Evolutionary conservation across 23 tunicate species (phyloP), one percentile per base, ranked within the genome.

Genomic region (Diplosoma virens): DNA sequence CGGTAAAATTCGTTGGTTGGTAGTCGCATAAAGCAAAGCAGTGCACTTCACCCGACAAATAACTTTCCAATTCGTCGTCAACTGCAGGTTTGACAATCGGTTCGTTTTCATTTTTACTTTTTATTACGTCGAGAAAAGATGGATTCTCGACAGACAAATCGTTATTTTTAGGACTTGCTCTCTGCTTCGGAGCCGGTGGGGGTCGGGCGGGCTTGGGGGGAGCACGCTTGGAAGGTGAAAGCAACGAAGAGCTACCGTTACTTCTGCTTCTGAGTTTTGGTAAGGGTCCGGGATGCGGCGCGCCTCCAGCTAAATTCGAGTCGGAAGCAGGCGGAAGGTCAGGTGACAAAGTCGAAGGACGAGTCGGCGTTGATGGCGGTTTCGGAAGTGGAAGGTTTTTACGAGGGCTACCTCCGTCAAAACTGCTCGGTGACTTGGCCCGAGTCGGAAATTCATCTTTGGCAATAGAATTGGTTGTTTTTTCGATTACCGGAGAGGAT

Each of bases 11-110:
- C 0, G 59, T 29, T 1, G 82, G 89, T 16, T 36, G 35, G 59
- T 76, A 77, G 67, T 68, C 71, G 47, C 30, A 25, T 1, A 29
- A 31, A 23, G 78, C 89, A 28, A 84, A 58, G 46, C 58, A 76
- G 6, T 16, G 37, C 61, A 32, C 18, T 41, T 84, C 82, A 1
- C 64, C 74, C 0, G 58, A 22, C 1, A 84, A 32, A 32, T 67
- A 84, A 16, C 50, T 22, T 61, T 67, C 77, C 89, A 77, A 76
- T 41, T 35, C 9, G 2, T 46, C 60, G 56, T 84, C 89, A 32
- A 77, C 76, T 37, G 34, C 21, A 17, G 59, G 23, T 66, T 77
- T 77, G 66, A 50, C 45, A n/a, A n/a, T n/a, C 3, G 32, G 17
- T n/a, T 54, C 32, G 17, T 77, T 77, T 11, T 77, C 30, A 52